Percentiles rank a stretch among this genome's conserved stretches.
phyloP scores from a whole-genome alignment of 2,888 invertebrate genomes.

The Hylaea fasciaria region DNA sequence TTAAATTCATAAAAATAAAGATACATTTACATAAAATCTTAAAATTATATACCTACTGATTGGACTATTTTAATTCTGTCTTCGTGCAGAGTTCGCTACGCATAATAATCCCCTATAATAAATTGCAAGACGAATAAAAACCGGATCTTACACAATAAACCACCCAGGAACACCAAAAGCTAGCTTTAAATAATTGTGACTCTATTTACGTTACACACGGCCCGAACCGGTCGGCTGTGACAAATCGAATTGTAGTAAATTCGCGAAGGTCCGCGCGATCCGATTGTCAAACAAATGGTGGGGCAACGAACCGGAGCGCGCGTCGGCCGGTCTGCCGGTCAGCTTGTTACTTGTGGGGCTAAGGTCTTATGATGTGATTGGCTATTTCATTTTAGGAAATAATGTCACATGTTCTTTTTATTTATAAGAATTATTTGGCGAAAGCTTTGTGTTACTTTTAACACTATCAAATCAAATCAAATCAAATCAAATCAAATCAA shows the following conservation, averaged over 20 bases:
- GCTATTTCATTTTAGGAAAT: background rate
- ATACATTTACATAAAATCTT: no score
- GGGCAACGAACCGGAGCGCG: constrained; percentile 59
- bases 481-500: no score
- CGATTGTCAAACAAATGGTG: constrained; percentile 64
- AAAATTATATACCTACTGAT: no score
- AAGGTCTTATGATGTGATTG: background rate
- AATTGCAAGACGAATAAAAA: no score
- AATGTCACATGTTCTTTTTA: no score
- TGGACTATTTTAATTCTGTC: no score
- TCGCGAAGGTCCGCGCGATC: constrained; percentile 49
- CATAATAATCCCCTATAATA: no score
- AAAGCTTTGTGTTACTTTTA: no score
- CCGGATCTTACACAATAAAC: background rate
- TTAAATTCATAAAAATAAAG: no score
- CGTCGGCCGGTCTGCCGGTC: constrained; percentile 30
- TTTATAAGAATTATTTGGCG: no score
- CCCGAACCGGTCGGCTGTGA: constrained; percentile 44
- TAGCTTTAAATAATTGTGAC: constrained; percentile 3
- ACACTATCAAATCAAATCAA: no score
- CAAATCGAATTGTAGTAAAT: constrained; percentile 55
- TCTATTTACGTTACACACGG: constrained; percentile 23
- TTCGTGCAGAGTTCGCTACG: no score
- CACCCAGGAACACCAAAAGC: background rate
- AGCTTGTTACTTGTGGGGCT: constrained; percentile 19